phyloP scores from a whole-genome alignment of 2,888 invertebrate genomes.

The Dendrolimus pini region DNA sequence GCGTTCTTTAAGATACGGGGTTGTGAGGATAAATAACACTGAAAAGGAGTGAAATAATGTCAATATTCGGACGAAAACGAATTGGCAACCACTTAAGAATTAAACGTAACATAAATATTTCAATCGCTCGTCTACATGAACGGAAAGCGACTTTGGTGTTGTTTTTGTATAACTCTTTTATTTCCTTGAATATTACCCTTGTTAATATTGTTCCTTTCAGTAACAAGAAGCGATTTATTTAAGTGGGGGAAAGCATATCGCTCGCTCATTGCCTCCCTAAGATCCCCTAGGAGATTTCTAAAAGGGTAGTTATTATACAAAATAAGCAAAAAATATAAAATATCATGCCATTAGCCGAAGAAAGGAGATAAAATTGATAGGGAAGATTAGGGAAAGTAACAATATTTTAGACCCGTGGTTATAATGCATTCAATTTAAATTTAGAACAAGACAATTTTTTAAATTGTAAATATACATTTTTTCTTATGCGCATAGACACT shows the following conservation, averaged over 20 bases:
- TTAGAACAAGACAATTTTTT: neutral
- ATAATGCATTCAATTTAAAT: neutral
- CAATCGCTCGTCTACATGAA: neutral
- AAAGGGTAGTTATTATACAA: conserved; percentile 35
- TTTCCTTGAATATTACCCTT: conserved; percentile 29
- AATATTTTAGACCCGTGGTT: neutral
- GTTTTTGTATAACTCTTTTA: conserved; percentile 41
- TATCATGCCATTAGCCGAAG: conserved; percentile 49
- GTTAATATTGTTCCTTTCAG: conserved; percentile 45
- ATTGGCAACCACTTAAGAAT: no score
- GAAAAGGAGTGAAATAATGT: no score
- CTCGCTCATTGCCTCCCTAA: conserved; percentile 33
- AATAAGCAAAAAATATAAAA: conserved; percentile 21
- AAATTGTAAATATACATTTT: no score
- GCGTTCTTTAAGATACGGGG: no score
- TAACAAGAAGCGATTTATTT: conserved; percentile 61
- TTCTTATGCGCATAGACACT: no score
- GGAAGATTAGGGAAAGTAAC: conserved; percentile 11
- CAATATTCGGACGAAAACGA: no score
- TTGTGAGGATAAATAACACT: no score
- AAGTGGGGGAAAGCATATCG: conserved; percentile 39
- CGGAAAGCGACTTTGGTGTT: conserved; percentile 19
- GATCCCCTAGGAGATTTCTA: conserved; percentile 24
- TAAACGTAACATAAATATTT: neutral
- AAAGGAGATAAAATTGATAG: conserved; percentile 37